These are phyloP conservation scores for Salvelinus fontinalis DNA, from an alignment of 2,113 vertebrate species.

Conservation along the genomic window DNA sequence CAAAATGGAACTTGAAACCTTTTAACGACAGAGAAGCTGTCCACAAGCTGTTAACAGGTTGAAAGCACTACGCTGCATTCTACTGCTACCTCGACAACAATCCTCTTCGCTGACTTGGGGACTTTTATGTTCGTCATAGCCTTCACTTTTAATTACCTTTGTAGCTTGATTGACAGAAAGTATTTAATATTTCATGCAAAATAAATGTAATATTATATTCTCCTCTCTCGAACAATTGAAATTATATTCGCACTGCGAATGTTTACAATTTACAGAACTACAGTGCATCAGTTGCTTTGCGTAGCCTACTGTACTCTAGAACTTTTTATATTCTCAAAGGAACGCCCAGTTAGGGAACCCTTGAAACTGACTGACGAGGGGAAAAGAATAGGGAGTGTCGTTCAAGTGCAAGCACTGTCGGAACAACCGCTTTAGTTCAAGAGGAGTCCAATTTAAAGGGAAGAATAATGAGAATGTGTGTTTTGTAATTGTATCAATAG, in stretches of 20 bases:
- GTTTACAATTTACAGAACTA: neutral
- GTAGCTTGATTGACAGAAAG: too few relatives aligned
- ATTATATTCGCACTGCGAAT: neutral
- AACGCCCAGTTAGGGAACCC: conserved; percentile 68
- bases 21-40: neutral
- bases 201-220: neutral
- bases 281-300: neutral
- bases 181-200: neutral
- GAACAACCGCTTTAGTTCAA: neutral
- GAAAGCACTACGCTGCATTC: too few relatives aligned
- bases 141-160: too few relatives aligned
- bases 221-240: neutral
- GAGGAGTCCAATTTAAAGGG: neutral
- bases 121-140: too few relatives aligned
- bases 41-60: too few relatives aligned
- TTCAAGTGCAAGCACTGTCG: conserved; percentile 16
- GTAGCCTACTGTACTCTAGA: neutral
- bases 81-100: too few relatives aligned
- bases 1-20: neutral
- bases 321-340: conserved; percentile 27
- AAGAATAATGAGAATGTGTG: neutral
- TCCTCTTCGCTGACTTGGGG: too few relatives aligned
- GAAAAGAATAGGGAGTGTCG: conserved; percentile 51
- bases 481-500: conserved; percentile 52
- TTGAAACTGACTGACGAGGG: conserved; percentile 59